These are phyloP conservation scores for Drosophila barbarae DNA, from an alignment of 2,888 invertebrate genomes.

Conservation along the genomic window DNA sequence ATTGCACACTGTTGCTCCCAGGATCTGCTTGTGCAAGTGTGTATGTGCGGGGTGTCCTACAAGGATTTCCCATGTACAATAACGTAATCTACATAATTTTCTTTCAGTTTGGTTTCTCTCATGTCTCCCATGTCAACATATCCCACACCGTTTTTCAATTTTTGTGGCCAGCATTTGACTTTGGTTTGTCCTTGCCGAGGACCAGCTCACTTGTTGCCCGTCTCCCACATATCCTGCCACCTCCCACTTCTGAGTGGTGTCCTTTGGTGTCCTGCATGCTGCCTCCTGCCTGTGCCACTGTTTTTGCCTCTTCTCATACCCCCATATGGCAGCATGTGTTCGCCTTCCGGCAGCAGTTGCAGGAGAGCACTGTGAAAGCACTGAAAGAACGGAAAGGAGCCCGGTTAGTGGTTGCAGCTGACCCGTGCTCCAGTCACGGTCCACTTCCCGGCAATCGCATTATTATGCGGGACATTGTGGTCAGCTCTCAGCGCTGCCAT, in stretches of 20 bases:
- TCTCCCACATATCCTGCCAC: slow-evolving; percentile 5
- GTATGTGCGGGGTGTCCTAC: slow-evolving; percentile 44
- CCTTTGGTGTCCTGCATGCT: not conserved
- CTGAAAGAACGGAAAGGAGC: slow-evolving; percentile 11
- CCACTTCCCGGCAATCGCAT: slow-evolving; percentile 63
- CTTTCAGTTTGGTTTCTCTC: slow-evolving; percentile 70
- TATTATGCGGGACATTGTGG: slow-evolving; percentile 65
- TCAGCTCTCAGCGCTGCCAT: slow-evolving; percentile 49
- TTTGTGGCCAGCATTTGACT: slow-evolving; percentile 54
- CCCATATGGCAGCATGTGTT: slow-evolving; percentile 58
- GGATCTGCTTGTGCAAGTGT: slow-evolving; percentile 6
- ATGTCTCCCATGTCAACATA: slow-evolving; percentile 70
- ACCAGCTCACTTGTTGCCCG: slow-evolving; percentile 59
- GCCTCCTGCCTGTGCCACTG: not conserved
- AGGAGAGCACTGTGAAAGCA: slow-evolving; percentile 11
- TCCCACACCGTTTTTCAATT: slow-evolving; percentile 60
- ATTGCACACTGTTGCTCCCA: slow-evolving; percentile 73
- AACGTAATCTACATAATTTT: slow-evolving; percentile 75
- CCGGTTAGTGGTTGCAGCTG: slow-evolving; percentile 26
- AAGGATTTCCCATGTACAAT: slow-evolving; percentile 70
- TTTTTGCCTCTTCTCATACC: slow-evolving; percentile 1
- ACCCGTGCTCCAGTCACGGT: slow-evolving; percentile 33
- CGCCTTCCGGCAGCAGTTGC: slow-evolving; percentile 56
- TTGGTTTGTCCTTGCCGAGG: slow-evolving; percentile 43
- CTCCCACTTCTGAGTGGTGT: slow-evolving; percentile 5